Evolutionary conservation across 2,113 vertebrate genomes (phyloP).

Genomic region (Myrmophylax atrothorax): DNA sequence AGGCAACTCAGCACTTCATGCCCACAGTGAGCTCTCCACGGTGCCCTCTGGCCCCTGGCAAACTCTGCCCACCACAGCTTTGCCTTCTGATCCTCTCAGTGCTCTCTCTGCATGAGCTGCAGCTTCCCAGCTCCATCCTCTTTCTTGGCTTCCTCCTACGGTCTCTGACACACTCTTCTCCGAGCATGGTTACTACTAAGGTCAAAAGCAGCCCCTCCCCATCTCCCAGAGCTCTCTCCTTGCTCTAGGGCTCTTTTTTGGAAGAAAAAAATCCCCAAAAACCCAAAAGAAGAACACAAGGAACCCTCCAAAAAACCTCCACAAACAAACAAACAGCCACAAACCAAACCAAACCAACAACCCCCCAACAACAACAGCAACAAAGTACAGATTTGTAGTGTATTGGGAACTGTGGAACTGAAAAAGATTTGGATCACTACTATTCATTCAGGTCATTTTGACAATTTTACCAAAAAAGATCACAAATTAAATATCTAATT

Average conservation of each 20-base stretch:
- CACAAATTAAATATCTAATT: not conserved
- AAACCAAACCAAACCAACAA: not conserved
- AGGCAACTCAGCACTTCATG: not conserved
- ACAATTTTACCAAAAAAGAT: not conserved
- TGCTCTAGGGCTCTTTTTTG: not conserved
- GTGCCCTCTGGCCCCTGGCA: not conserved
- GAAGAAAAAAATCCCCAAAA: not conserved
- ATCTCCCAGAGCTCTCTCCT: not conserved
- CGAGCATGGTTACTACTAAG: not conserved
- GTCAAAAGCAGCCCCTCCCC: not conserved
- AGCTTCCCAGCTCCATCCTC: not conserved
- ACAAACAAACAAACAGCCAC: not conserved
- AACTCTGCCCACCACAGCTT: not conserved
- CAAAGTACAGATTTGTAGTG: not conserved
- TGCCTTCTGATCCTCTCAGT: not conserved
- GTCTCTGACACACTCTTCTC: not conserved
- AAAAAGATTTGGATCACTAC: not conserved
- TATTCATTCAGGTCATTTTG: not conserved
- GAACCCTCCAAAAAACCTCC: not conserved
- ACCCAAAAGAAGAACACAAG: not conserved
- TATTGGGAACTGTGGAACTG: not conserved
- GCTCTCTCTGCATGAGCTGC: not conserved
- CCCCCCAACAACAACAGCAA: not conserved
- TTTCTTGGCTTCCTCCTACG: not conserved
- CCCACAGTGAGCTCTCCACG: not conserved